Evolutionary conservation across 2,797 vertebrate species (phyloP), one percentile per base, ranked within the genome.

Genomic region (Strix occidentalis): DNA sequence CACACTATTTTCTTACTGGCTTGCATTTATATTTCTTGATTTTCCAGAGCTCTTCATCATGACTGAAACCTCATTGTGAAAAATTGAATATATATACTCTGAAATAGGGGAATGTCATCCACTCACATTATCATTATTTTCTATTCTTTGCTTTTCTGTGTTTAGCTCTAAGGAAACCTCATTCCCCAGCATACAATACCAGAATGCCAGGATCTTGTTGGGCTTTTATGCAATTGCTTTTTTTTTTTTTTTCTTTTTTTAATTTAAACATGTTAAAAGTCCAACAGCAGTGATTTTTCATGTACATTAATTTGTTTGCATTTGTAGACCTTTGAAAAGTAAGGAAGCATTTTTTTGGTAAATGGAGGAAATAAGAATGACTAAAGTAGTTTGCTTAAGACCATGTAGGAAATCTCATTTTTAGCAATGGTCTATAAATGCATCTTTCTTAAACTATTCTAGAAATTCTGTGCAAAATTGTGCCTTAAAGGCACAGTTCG

Each of bases 391-490:
- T 79, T 91, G 28, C 70, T 71, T 75, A 48, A 85, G 51, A 87
- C 13, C 35, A 51, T 1, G 0, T 35, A 41, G 66, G 39, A 82
- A 90, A 78, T 50, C 11, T 69, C 63, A n/a, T 72, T 86, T 74
- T 48, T 43, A 57, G 33, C 39, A 54, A 9, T 16, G 13, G 11
- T 70, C 54, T 87, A 12, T 74, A 79, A 81, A 70, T 2, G 2
- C n/a, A 7, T 46, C 50, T 81, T 61, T 79, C 46, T 95, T 43
- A 68, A 89, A 63, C 50, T 13, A 33, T 87, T 72, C 10, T 70
- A 82, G 80, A 94, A 87, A 85, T 84, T 78, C n/a, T 61, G 72
- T 74, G 60, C 29, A 88, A 88, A 96, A 95, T 6, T 46, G 41
- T 68, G 81, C 78, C 84, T 94, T 64, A 83, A 84, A 93, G 91